Evolutionary conservation across 2,888 invertebrate genomes (phyloP).

Genomic region (Lagria hirta): DNA sequence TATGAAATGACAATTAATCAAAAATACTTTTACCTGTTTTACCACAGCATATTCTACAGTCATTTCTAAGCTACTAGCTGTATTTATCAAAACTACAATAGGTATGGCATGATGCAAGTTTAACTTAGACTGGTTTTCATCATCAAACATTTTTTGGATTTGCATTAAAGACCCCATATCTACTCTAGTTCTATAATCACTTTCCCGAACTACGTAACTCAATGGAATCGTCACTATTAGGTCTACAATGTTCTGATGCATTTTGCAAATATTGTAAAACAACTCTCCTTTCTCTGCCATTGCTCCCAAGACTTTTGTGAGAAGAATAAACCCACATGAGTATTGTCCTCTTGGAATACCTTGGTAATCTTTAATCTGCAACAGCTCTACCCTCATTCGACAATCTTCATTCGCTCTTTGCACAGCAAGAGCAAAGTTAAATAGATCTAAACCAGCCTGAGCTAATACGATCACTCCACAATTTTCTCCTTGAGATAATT

Average conservation of each 20-base stretch:
- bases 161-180: slow-evolving; percentile 37
- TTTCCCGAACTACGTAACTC: not conserved
- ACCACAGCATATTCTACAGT: slow-evolving; percentile 23
- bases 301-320: slow-evolving; percentile 72
- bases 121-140: not conserved
- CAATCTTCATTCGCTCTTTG: slow-evolving; percentile 69
- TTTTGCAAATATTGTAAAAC: slow-evolving; percentile 60
- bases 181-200: slow-evolving; percentile 45
- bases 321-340: slow-evolving; percentile 59
- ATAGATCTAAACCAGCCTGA: slow-evolving; percentile 74
- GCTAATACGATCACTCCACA: slow-evolving; percentile 73
- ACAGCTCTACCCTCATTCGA: slow-evolving; percentile 55
- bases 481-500: slow-evolving; percentile 42
- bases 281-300: slow-evolving; percentile 65
- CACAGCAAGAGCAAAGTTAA: slow-evolving; percentile 80
- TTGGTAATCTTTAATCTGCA: slow-evolving; percentile 72
- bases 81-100: slow-evolving; percentile 8
- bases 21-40: no score
- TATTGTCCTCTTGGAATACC: slow-evolving; percentile 51
- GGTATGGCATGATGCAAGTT: slow-evolving; percentile 6
- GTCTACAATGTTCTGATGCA: slow-evolving; percentile 45
- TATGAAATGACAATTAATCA: no score
- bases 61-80: slow-evolving; percentile 3
- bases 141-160: slow-evolving; percentile 6
- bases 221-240: slow-evolving; percentile 11